Evolutionary conservation across 2,797 vertebrate genomes (phyloP), one percentile per base, ranked within the genome.

Genomic region (Semaprochilodus insignis): DNA sequence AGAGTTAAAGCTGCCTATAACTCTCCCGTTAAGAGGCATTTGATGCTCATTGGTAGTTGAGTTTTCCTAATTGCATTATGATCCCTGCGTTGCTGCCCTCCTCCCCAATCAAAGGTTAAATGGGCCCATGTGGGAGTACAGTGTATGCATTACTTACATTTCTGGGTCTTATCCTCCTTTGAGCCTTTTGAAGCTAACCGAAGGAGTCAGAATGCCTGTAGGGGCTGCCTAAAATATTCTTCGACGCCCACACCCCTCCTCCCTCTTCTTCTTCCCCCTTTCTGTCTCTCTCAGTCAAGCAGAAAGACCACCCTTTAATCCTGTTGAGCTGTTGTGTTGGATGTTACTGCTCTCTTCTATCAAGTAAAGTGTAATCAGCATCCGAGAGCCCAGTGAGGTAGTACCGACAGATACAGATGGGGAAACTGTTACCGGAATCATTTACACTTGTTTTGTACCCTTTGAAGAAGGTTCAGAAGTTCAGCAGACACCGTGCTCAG

Each of bases 201-300:
- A 40, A 86, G 71, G 67, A 85, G 86, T 84, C 86, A 81, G 60
- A 77, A 82, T 85, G 85, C 83, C 88, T 83, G 74, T 76, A 85
- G 83, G 85, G 83, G 74, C 63, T 86, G 75, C 85, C 59, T 51
- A 83, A 89, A 88, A 88, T 87, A 83, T 79, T 65, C 82, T 70
- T 82, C 48, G 73, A 76, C 84, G 57, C 87, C 80, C 73, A 83
- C 75, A 51, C 65, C 63, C 70, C 54, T 66, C 67, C 52, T 75
- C 73, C 70, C 69, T 71, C 62, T 21, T 44, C 14, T 52, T 65
- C 34, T 74, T 69, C 79, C 59, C 77, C 19, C 67, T 62, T 16
- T 31, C 70, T 79, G 16, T 76, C 77, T 48, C 13, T 51, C 44
- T 31, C 40, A n/a, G 25, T 59, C 73, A 51, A 51, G 62, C 74